Conservation (phyloP, 2,797 vertebrate genomes). For the Enteromius paludinosus region DNA sequence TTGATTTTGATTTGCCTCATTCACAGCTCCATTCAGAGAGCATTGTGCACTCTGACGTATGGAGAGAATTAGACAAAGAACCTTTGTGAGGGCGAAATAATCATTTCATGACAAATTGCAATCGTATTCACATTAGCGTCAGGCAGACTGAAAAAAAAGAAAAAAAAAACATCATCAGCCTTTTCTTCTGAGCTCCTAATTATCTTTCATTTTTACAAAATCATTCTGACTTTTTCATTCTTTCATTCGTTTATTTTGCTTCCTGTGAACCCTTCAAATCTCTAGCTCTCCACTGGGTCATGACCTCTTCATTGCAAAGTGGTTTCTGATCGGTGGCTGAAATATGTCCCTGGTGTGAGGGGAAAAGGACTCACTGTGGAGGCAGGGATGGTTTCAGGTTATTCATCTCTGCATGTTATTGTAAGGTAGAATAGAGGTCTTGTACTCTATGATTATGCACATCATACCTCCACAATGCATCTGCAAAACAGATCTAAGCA, state of each 20-base stretch:
- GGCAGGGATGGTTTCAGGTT: not conserved
- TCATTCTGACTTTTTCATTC: slow-evolving; percentile 53
- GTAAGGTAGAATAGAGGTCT: slow-evolving; percentile 33
- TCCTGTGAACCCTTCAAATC: slow-evolving; percentile 48
- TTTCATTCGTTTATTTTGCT: slow-evolving; percentile 19
- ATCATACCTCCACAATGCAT: not conserved
- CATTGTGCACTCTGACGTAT: slow-evolving; percentile 71
- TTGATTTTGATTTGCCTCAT: slow-evolving; percentile 72
- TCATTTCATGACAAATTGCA: slow-evolving; percentile 70
- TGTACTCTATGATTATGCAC: slow-evolving; percentile 8
- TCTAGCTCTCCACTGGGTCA: slow-evolving; percentile 25
- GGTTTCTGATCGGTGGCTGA: slow-evolving; percentile 36
- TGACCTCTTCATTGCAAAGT: slow-evolving; percentile 26
- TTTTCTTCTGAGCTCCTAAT: slow-evolving; percentile 74
- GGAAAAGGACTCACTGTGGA: slow-evolving; percentile 10
- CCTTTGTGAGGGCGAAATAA: slow-evolving; percentile 66
- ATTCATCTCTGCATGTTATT: slow-evolving; percentile 41
- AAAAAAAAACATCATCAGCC: slow-evolving; percentile 24
- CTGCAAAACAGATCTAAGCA: not conserved
- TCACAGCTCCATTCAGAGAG: slow-evolving; percentile 71
- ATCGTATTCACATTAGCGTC: slow-evolving; percentile 79
- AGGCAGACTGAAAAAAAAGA: slow-evolving; percentile 60
- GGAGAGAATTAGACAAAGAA: slow-evolving; percentile 81
- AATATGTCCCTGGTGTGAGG: slow-evolving; percentile 22
- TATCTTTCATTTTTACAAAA: slow-evolving; percentile 74